Evolutionary conservation across 2,113 vertebrate genomes (phyloP), one percentile per base, ranked within the genome.

Genomic region (Petaurus breviceps): DNA sequence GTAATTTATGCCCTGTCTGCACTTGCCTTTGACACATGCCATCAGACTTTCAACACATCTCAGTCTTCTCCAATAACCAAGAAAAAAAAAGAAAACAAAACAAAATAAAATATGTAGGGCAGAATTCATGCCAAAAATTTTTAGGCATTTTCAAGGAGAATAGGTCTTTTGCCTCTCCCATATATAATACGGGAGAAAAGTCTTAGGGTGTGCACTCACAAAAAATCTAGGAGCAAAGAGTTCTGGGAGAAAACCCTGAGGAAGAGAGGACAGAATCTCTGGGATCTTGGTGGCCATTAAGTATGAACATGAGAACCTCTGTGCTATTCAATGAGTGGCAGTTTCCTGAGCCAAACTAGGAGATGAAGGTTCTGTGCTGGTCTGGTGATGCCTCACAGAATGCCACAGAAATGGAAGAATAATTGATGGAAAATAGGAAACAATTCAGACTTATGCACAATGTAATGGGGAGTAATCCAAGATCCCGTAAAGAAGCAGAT

Each of bases 21-120:
- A 25, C 49, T 24, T 93, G 54, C 53, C 49, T 77, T 47, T 93
- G 54, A 94, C 49, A 50, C 68, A 93, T 24, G 50, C 37, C 24
- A 28, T 93, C 47, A 61, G 0, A n/a, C 54, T 91, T 54, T 92
- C 49, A 89, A 92, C 25, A 0, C 12, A 61, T 53, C 46, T 92
- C 11, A 57, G 52, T 47, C 19, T 89, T n/a, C 8, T 93, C 51
- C 46, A 68, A 12, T 37, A 68, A 51, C 47, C 47, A 49, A n/a
- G n/a, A n/a, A n/a, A n/a, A 23, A 91, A 51, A 93, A 94, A 95
- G 22, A 95, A 95, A 16, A 96, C 43, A 90, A 92, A 68, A 91
- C 7, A 49, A 89, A 92, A 89, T n/a, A 84, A 84, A 84, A 84
- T 84, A n/a, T 43, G 16, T 84, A 43, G 68, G n/a, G 68, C 5